These are phyloP conservation scores for Rhopalosiphum maidis DNA, from an alignment of 1,140 invertebrate genomes.

Conservation along the genomic window DNA sequence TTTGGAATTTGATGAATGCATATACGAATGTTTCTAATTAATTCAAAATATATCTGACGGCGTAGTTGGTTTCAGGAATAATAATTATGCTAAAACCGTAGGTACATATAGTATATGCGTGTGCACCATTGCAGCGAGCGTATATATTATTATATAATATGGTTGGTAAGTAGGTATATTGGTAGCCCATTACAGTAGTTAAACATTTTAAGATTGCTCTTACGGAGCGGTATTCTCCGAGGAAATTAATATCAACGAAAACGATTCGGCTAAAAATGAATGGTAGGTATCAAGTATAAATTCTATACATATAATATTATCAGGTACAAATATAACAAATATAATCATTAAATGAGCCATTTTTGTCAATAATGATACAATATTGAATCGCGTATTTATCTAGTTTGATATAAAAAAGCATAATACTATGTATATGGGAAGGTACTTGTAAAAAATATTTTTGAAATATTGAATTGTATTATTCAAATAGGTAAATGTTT, in stretches of 20 bases:
- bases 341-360: too few relatives aligned
- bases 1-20: slow-evolving; percentile 4
- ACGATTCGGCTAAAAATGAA: background rate
- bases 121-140: background rate
- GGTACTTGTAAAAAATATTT: too few relatives aligned
- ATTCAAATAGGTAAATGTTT: too few relatives aligned
- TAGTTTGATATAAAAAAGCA: too few relatives aligned
- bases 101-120: background rate
- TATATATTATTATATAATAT: background rate
- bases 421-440: too few relatives aligned
- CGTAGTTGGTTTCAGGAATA: background rate
- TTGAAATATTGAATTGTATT: too few relatives aligned
- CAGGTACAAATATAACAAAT: too few relatives aligned
- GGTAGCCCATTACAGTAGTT: too few relatives aligned
- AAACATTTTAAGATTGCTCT: background rate
- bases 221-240: background rate
- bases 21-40: slow-evolving; percentile 12
- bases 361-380: background rate
- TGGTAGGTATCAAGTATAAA: background rate
- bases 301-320: too few relatives aligned
- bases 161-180: background rate
- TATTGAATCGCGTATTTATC: too few relatives aligned
- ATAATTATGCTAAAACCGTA: background rate
- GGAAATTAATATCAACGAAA: background rate
- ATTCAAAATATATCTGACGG: background rate